Evolutionary conservation across 2,113 vertebrate species (phyloP), one percentile per base, ranked within the genome.

Genomic region (Archilochus colubris): DNA sequence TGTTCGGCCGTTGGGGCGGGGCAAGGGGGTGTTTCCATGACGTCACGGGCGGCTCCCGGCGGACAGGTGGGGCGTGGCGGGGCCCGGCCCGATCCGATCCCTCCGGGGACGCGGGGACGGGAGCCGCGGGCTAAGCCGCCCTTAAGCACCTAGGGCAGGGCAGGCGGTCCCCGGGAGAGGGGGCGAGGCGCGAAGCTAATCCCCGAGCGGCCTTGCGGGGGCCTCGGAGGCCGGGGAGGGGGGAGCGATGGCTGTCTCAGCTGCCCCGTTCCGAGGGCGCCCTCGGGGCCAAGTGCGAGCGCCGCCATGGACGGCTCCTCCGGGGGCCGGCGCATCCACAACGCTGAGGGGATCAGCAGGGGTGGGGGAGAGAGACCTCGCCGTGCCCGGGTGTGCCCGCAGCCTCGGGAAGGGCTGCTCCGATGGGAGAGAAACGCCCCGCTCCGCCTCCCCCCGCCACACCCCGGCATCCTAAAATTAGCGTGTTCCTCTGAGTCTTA

Each of bases 1-100:
- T 22, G 22, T 7, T 62, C n/a, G 46, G 55, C 76, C 74, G 20
- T 14, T 50, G 70, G 51, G 69, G 69, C 20, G 62, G 62, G 77
- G 25, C 36, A 4, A 54, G 40, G 62, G 72, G 62, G 87, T 80
- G 91, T 94, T 95, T 97, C 90, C 92, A 84, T 96, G 95, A 93
- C 57, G 93, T 95, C 90, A 93, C 38, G 69, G 87, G 90, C 53
- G 7, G 72, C 6, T 43, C 76, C 86, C 38, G 46, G 86, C 53
- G 48, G 83, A 5, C 94, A 96, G 93, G 93, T 95, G 82, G 57
- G 58, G 55, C 46, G 80, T 51, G 73, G 6, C 3, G 14, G 9
- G 9, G 38, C 38, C 38, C 38, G 11, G 38, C 38, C 38, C 38
- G 38, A 12, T 40, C 38, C 38, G 9, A 33, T 40, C 38, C 50